Conservation (phyloP, 2,888 invertebrate species). For the Lepidocyrtoides sp. region DNA sequence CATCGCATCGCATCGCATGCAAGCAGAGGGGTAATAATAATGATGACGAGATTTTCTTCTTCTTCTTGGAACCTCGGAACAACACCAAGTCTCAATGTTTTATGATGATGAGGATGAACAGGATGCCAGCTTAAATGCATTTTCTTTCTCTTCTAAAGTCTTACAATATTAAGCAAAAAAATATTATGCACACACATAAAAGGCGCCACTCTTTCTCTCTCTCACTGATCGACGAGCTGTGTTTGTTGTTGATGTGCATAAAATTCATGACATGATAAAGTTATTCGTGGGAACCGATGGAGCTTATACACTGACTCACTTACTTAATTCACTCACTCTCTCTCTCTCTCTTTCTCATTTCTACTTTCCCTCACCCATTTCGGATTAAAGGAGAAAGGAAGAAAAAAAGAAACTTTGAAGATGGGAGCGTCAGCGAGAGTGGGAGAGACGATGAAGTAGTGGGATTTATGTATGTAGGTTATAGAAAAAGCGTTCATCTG, state of each 20-base stretch:
- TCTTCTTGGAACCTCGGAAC: not conserved
- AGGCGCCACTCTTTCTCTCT: not conserved
- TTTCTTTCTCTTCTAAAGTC: not conserved
- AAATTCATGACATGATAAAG: conserved; percentile 45
- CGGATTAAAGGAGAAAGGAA: conserved; percentile 33
- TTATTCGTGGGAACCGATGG: conserved; percentile 10
- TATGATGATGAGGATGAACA: conserved; percentile 58
- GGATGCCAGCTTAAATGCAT: conserved; percentile 46
- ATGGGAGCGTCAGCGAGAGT: not conserved
- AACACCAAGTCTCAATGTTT: conserved; percentile 44
- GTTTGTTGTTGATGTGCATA: conserved; percentile 59
- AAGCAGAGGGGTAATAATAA: conserved; percentile 42
- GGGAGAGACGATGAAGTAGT: not conserved
- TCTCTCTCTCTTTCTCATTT: too few species aligned
- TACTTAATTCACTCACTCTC: conserved; percentile 57
- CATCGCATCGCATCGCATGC: too few species aligned
- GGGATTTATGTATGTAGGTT: too few species aligned
- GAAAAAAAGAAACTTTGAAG: conserved; percentile 37
- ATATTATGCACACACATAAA: not conserved
- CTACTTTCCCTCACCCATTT: not conserved
- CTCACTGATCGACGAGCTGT: not conserved
- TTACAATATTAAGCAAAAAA: too few species aligned
- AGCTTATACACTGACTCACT: conserved; percentile 8
- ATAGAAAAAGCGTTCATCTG: conserved; percentile 8
- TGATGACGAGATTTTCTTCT: conserved; percentile 63